Percentiles rank a stretch among this genome's conserved stretches.
phyloP scores from a whole-genome alignment of 2,888 invertebrate genomes.

The Alcis repandata region DNA sequence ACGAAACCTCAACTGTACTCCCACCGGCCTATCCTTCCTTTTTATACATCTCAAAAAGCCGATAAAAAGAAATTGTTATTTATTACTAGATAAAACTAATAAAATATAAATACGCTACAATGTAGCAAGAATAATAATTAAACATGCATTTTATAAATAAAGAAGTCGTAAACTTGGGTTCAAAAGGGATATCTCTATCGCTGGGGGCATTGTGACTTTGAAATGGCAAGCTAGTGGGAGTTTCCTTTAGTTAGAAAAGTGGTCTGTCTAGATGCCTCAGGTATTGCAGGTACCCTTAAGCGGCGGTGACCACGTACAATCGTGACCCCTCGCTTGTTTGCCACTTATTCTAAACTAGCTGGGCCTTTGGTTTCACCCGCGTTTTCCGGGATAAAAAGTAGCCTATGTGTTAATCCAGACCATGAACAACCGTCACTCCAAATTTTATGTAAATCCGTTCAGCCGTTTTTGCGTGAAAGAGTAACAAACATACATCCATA shows the following conservation, averaged over 20 bases:
- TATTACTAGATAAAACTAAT: slow-evolving; percentile 29
- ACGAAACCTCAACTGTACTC: slow-evolving; percentile 67
- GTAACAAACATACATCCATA: too few species aligned
- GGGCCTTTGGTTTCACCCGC: too few species aligned
- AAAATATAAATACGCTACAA: slow-evolving; percentile 29
- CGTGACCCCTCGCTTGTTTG: too few species aligned
- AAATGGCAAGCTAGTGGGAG: neutral
- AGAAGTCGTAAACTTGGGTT: slow-evolving; percentile 8
- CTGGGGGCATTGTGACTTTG: slow-evolving; percentile 12
- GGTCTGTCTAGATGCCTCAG: too few species aligned
- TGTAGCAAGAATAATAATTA: slow-evolving; percentile 8
- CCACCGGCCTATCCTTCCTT: slow-evolving; percentile 39
- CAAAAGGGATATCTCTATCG: slow-evolving; percentile 6
- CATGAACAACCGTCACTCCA: too few species aligned
- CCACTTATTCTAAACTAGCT: too few species aligned
- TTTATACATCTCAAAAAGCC: slow-evolving; percentile 59
- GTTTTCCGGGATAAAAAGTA: too few species aligned
- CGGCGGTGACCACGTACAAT: too few species aligned
- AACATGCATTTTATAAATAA: neutral
- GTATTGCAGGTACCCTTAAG: too few species aligned
- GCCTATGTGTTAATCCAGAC: too few species aligned
- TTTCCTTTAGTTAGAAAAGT: neutral
- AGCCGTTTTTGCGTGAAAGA: too few species aligned
- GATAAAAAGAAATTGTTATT: slow-evolving; percentile 30
- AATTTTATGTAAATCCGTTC: too few species aligned